Base-by-base conservation (phyloP, 2,888 invertebrate genomes). In the Periphyllus acericola region DNA sequence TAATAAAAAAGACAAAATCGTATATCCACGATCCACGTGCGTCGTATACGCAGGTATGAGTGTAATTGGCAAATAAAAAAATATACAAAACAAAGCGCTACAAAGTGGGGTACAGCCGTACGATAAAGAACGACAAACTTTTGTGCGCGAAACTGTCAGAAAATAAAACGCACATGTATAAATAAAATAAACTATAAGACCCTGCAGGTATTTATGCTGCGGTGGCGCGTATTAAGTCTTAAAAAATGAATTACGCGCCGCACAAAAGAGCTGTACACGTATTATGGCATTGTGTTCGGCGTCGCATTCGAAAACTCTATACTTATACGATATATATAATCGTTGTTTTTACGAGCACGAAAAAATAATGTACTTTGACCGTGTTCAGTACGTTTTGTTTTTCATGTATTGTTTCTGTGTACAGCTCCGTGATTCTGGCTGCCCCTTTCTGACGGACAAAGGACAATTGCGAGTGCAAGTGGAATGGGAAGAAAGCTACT, bases 401-500 rank as follows among this genome's bases (percentile, higher is more conserved):
- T 34, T 29, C 78, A 66, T n/a, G 11, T n/a, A 66, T 66, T 32
- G 19, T 84, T 52, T 32, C 75, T 89, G 89, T 84, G 91, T 91
- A 0, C 90, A 92, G 92, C 92, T 94, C 85, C 92, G 95, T 90
- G 94, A 95, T 89, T 93, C 95, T 36, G 94, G 94, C 86, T 94
- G 95, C 91, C 93, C 94, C 78, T 96, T 94, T 91, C 91, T 96
- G 90, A 95, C 95, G 89, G 93, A 94, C 89, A 95, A 95, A 89
- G 94, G 95, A 81, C 95, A 95, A 90, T 92, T 96, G 82, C 93
- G 95, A 32, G 94, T 96, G 40, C 95, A 96, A 90, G 93, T 96
- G 82, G 96, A 96, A 91, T 96, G 96, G 96, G 94, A 95, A 90
- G 96, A 96, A 91, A 95, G 95, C 83, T 95, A 96, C 91, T 92